A percentile compares a stretch with the other conserved stretches of the same genome.
These are phyloP conservation scores for Merluccius polli DNA, from an alignment of 2,797 vertebrate species.

Conservation along the genomic window DNA sequence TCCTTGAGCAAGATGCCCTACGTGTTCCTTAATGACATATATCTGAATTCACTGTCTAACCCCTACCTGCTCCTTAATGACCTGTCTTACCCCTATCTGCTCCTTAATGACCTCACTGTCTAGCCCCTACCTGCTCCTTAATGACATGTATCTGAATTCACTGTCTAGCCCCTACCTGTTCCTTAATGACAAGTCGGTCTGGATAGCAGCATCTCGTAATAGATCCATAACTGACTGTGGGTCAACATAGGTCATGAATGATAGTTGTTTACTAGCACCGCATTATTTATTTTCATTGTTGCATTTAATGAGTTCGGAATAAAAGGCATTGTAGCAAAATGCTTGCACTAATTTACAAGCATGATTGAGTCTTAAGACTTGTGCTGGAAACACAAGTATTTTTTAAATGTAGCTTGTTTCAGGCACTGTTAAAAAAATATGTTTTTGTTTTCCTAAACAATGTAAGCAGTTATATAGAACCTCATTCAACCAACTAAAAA, in stretches of 20 bases:
- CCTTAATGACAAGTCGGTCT: too few relatives aligned
- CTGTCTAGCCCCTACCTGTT: too few relatives aligned
- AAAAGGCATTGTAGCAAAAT: too few relatives aligned
- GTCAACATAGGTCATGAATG: neutral
- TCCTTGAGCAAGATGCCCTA: neutral
- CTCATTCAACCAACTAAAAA: neutral
- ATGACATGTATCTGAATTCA: too few relatives aligned
- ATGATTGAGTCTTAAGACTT: neutral
- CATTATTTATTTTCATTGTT: neutral
- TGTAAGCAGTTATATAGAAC: neutral
- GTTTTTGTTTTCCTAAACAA: neutral
- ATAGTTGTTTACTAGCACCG: neutral
- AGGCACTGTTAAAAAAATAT: neutral
- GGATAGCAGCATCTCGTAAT: neutral
- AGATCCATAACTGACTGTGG: neutral
- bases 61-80: too few relatives aligned
- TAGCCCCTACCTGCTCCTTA: too few relatives aligned
- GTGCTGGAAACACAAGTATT: neutral
- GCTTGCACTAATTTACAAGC: neutral
- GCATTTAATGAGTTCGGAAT: neutral
- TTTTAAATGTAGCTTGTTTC: neutral
- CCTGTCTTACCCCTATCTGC: too few relatives aligned
- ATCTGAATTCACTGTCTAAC: too few relatives aligned
- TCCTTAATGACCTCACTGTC: too few relatives aligned
- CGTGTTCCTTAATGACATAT: too few relatives aligned